Evolutionary conservation across 1,140 invertebrate genomes (phyloP), one percentile per base, ranked within the genome.

Genomic region (Andrena cerasifolii): DNA sequence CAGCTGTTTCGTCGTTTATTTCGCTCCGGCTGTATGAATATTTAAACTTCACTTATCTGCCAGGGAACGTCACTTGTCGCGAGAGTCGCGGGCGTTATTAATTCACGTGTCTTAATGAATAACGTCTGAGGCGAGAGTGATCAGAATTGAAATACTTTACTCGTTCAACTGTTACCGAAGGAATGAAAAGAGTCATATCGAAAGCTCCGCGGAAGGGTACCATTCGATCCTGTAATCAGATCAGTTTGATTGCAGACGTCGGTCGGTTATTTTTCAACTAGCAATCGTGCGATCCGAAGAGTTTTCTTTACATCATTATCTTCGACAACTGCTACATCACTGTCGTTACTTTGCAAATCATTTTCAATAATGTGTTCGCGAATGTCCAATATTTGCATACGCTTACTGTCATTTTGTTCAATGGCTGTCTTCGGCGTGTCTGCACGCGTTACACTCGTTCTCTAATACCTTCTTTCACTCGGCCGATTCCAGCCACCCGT

Each of bases 271-370:
- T 73, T 61, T 49, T 36, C 12, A 73, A 24, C 14, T 2, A 12
- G 10, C 31, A 33, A 62, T 36, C 36, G n/a, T n/a, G 14, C 3
- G 61, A 45, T 45, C 54, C 72, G 49, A 62, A 16, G n/a, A 66
- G 72, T 74, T 66, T 54, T 31, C 59, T 31, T 28, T 21, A 14
- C 33, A 8, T 43, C 3, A 54, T 74, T 74, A 74, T 74, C 36
- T 56, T 45, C 36, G 72, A 74, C 72, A n/a, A 40, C 14, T 33
- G 72, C 72, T 28, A 12, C 72, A 14, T 74, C 72, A 74, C 51
- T 28, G 72, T 31, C 28, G 43, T 56, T 63, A 54, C 65, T 66
- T 74, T 66, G 72, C 72, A 74, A 74, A 74, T 74, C 72, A 74
- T 66, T 74, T 74, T 74, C 47, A 45, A 66, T 74, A 74, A 74